These are phyloP conservation scores for Ophion ventricosus DNA, from an alignment of 2,888 invertebrate species.

Conservation along the genomic window DNA sequence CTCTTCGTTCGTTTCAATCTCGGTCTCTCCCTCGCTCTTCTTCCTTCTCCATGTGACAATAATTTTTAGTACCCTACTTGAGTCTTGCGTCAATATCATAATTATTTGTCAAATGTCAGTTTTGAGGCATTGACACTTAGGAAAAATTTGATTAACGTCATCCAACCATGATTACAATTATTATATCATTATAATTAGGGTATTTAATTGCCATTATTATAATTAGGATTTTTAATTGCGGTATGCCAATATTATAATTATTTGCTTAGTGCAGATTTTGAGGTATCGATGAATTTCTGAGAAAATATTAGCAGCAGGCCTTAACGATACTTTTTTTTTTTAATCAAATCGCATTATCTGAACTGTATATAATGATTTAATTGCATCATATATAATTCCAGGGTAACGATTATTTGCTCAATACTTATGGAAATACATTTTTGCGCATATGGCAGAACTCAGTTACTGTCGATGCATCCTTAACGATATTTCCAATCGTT, in stretches of 20 bases:
- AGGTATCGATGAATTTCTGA: neutral
- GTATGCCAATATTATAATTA: too few species aligned
- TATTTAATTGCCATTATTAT: neutral
- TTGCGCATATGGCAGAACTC: too few species aligned
- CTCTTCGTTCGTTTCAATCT: neutral
- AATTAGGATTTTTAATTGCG: too few species aligned
- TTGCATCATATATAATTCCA: too few species aligned
- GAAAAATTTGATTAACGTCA: neutral
- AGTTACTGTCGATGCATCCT: too few species aligned
- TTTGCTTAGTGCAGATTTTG: neutral
- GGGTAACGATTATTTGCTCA: too few species aligned
- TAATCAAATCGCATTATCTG: too few species aligned
- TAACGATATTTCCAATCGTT: too few species aligned
- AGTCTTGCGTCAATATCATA: neutral
- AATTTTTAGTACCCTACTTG: neutral
- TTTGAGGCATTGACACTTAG: too few species aligned
- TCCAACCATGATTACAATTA: neutral
- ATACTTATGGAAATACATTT: too few species aligned
- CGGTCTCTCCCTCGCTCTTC: neutral
- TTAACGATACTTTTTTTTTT: neutral
- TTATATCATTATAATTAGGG: neutral
- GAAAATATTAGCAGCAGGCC: neutral
- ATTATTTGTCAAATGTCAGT: too few species aligned
- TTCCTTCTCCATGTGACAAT: neutral
- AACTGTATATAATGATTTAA: too few species aligned